Conservation (phyloP, 2,797 vertebrate genomes). For the Gymnoscopelus braueri region DNA sequence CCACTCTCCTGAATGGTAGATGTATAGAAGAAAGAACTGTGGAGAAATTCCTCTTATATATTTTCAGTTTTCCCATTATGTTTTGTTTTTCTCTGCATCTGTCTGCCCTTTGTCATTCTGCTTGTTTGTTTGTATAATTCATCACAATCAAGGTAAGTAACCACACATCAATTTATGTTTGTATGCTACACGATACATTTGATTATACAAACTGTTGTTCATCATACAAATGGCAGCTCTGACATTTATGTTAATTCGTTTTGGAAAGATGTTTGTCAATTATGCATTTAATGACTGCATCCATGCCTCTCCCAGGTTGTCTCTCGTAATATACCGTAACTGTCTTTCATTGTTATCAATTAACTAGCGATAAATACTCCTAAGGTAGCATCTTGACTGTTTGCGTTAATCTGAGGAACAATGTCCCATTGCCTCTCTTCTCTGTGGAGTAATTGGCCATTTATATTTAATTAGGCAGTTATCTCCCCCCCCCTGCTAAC, state of each 20-base stretch:
- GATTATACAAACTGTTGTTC: background rate
- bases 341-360: conserved; percentile 48
- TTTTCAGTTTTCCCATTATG: conserved; percentile 45
- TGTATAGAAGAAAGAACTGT: conserved; percentile 44
- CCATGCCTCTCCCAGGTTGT: background rate
- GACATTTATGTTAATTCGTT: conserved; percentile 24
- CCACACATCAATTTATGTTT: background rate
- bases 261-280: conserved; percentile 28
- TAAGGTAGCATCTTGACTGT: conserved; percentile 71
- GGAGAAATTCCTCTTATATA: conserved; percentile 61
- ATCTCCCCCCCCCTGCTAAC: conserved; percentile 61
- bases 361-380: conserved; percentile 67
- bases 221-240: conserved; percentile 1
- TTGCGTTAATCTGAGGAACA: conserved; percentile 71
- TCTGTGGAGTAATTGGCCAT: conserved; percentile 81
- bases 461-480: conserved; percentile 83
- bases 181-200: background rate
- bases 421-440: conserved; percentile 71
- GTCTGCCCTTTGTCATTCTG: conserved; percentile 39
- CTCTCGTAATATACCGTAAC: conserved; percentile 10
- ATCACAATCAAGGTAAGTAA: conserved; percentile 66
- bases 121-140: conserved; percentile 49
- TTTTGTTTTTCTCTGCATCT: conserved; percentile 26
- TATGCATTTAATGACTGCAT: conserved; percentile 5
- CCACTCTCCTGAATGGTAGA: background rate